These are phyloP conservation scores for Leuciscus idus DNA, from an alignment of 2,113 vertebrate species.

Conservation along the genomic window DNA sequence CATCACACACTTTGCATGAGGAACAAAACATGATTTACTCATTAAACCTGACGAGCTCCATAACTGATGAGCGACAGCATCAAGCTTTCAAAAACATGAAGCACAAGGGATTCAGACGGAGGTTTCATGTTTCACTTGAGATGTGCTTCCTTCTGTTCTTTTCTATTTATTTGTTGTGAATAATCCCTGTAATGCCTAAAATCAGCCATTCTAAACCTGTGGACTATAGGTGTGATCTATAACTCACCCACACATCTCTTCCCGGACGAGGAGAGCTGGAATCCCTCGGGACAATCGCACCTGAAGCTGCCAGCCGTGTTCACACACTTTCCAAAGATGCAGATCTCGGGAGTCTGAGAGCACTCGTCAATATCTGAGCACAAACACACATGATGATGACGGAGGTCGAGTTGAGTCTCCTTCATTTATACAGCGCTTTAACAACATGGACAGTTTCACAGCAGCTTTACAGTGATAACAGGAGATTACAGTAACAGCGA, in stretches of 20 bases:
- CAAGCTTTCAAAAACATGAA: neutral
- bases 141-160: too few species aligned
- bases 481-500: too few species aligned
- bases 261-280: conserved; percentile 87
- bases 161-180: too few species aligned
- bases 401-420: too few species aligned
- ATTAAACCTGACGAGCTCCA: neutral
- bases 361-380: conserved; percentile 93
- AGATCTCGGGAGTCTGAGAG: conserved; percentile 86
- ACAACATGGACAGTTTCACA: too few species aligned
- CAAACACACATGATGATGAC: neutral
- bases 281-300: conserved; percentile 90
- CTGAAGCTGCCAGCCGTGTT: conserved; percentile 93
- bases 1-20: neutral
- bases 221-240: neutral
- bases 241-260: conserved; percentile 90
- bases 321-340: conserved; percentile 88
- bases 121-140: too few species aligned
- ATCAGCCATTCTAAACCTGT: neutral
- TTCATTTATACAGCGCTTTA: too few species aligned
- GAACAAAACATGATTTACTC: neutral
- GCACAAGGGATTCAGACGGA: too few species aligned
- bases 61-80: too few species aligned
- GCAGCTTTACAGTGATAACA: too few species aligned
- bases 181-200: too few species aligned